Evolutionary conservation across 2,888 invertebrate species (phyloP), one percentile per base, ranked within the genome.

Genomic region (Trypoxylon attenuatum): DNA sequence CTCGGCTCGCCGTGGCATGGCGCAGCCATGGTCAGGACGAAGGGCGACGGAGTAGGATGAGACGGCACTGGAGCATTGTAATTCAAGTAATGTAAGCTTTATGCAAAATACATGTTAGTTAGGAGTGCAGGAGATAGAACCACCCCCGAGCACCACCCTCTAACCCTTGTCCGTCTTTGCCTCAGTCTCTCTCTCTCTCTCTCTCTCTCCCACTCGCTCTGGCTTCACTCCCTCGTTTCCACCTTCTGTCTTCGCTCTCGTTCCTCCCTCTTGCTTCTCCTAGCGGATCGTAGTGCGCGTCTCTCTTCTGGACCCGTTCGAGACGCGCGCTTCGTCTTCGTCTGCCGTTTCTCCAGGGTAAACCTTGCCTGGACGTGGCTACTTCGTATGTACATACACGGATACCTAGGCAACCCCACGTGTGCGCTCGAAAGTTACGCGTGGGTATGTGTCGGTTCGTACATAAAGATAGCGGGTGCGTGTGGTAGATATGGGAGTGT

Each of bases 21-120:
- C 27, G 38, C 33, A 25, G 59, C 23, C 61, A 43, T 27, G 22
- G 49, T 53, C 54, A 56, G 63, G 33, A 33, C 38, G 64, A 27
- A 50, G 53, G 69, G 64, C 59, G 65, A 55, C 41, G 52, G 60
- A 49, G 74, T 72, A 73, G 82, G 73, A 81, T 68, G 83, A 82
- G 81, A 79, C 80, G 75, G 78, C 76, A 76, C 74, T 75, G 78
- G 78, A 81, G 83, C 83, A 85, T 84, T 85, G 85, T 84, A 85
- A 84, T 85, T 85, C 85, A 85, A 85, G 84, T 84, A 85, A 85
- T 85, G 84, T 84, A 84, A 84, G 84, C 84, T 85, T 85, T 85
- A 85, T 85, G 85, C 85, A 84, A 85, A 85, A 85, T 85, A 84
- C 84, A 84, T 85, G 85, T 85, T 85, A 84, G 84, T 84, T 85